Base-by-base conservation (phyloP, 2,113 vertebrate genomes). In the Equus quagga region DNA sequence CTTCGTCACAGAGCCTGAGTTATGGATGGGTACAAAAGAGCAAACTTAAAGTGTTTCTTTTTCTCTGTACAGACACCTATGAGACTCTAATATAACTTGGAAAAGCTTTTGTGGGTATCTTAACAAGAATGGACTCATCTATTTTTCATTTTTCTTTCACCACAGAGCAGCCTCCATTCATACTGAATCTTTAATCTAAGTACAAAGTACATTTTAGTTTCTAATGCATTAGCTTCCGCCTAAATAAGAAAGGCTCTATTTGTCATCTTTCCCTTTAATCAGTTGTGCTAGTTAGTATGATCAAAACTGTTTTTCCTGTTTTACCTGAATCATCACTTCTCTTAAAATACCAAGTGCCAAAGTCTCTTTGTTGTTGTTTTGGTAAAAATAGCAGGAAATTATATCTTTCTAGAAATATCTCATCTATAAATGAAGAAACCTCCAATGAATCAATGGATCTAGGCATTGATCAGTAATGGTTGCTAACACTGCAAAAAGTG, bases 161-260 rank as follows among this genome's bases (percentile, higher is more conserved):
- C 44, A 72, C 0, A 79, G 26, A 87, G 21, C 26, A 88, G 56
- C 13, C 11, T 94, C 41, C 56, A 89, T 81, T 97, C 82, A 46
- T 18, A 76, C 31, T 65, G 41, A 91, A 56, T 76, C 73, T 83
- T 93, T 91, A 88, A 83, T 90, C 44, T 91, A 73, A 73, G 56
- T 78, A 78, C 84, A 98, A 90, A 64, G 51, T 67, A 75, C 58
- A 87, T 94, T 92, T 95, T 67, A 13, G 28, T 97, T 93, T 95
- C 67, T 69, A 76, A 73, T 46, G 44, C 49, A 89, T 91, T 96
- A 51, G 36, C 12, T 26, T 58, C n/a, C 41, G 41, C 26, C 49
- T 51, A 46, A 88, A 49, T 67, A n/a, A 96, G 72, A 83, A 94
- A 83, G 36, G 56, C 46, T 36, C 36, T 85, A 58, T 26, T 89